Evolutionary conservation across 2,888 invertebrate species (phyloP), one percentile per base, ranked within the genome.

Genomic region (Papilio protenor): DNA sequence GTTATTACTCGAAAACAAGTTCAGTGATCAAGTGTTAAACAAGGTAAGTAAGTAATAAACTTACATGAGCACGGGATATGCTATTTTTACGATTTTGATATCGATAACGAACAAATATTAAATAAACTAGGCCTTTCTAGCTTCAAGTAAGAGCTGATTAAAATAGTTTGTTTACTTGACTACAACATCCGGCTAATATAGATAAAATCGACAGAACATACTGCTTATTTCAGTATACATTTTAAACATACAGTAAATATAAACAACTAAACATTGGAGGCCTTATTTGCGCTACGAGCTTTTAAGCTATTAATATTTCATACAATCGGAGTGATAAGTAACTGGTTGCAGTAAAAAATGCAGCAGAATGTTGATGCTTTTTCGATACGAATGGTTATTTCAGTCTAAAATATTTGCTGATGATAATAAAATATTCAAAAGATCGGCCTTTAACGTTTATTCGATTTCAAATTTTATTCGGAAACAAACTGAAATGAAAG

Each of bases 291-390:
- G 5, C 71, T 6, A 10, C 71, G 49, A 49, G 71, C 47, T 71
- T 71, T 71, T 52, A 49, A 71, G 23, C 71, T 23, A 71, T 71
- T 71, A 71, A 71, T 71, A 71, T 49, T 71, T 71, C 23, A 71
- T 71, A 52, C 49, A 71, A 49, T 71, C 23, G 16, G 23, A 71
- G 49, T 71, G 47, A 23, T 71, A 71, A 71, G 18, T 71, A 49
- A 66, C 45, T 71, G 18, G 23, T 49, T 71, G 47, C 49, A 71
- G 49, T 71, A 71, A 49, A 71, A 45, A 70, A 27, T 49, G 16
- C 49, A 71, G 21, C 18, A 8, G 27, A 23, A 71, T 49, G 70
- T 71, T 45, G 45, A 57, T 33, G 66, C 66, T 69, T 69, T 45
- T 69, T 14, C 45, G 45, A 45, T 45, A n/a, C 66, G 45, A 69